These are phyloP conservation scores for Drosophila dunni DNA, from an alignment of 1,140 invertebrate genomes.

Conservation along the genomic window DNA sequence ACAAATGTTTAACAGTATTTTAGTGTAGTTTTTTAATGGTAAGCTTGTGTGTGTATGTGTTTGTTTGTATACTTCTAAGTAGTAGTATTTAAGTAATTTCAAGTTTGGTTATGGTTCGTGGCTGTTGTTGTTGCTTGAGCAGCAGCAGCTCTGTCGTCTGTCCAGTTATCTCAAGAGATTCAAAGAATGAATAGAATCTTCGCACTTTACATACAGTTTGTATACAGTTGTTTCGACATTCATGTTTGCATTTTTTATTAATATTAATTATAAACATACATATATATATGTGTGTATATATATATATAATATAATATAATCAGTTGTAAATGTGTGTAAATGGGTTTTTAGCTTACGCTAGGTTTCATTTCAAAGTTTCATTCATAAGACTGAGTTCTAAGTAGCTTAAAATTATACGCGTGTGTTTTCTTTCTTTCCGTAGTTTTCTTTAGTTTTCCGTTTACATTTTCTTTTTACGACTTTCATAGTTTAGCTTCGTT, in stretches of 20 bases:
- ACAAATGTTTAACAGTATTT: constrained; percentile 31
- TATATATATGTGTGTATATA: constrained; percentile 33
- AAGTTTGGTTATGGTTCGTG: constrained; percentile 14
- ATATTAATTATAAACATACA: constrained; percentile 63
- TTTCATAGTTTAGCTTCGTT: constrained; percentile 33
- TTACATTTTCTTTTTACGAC: constrained; percentile 24
- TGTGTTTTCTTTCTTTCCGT: constrained; percentile 31
- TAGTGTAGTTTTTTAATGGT: constrained; percentile 19
- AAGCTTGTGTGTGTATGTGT: constrained; percentile 39
- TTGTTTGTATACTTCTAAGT: constrained; percentile 37
- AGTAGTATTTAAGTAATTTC: constrained; percentile 58
- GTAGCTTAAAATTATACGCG: constrained; percentile 61
- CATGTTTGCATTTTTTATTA: constrained; percentile 69
- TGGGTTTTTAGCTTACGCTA: constrained; percentile 61
- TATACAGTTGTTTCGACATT: constrained; percentile 52
- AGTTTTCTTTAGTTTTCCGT: constrained; percentile 21
- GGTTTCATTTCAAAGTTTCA: constrained; percentile 70
- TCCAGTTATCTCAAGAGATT: constrained; percentile 2
- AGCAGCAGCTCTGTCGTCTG: constrained; percentile 26
- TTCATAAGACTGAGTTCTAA: constrained; percentile 67
- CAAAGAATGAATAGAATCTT: constrained; percentile 33
- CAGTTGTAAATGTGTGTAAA: constrained; percentile 48
- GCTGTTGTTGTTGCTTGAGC: constrained; percentile 14
- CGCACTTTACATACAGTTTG: constrained; percentile 53
- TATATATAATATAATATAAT: constrained; percentile 37